A percentile compares a stretch with the other conserved stretches of the same genome.
phyloP scores from a whole-genome alignment of 2,797 vertebrate genomes.

The Pseudochaenichthys georgianus region DNA sequence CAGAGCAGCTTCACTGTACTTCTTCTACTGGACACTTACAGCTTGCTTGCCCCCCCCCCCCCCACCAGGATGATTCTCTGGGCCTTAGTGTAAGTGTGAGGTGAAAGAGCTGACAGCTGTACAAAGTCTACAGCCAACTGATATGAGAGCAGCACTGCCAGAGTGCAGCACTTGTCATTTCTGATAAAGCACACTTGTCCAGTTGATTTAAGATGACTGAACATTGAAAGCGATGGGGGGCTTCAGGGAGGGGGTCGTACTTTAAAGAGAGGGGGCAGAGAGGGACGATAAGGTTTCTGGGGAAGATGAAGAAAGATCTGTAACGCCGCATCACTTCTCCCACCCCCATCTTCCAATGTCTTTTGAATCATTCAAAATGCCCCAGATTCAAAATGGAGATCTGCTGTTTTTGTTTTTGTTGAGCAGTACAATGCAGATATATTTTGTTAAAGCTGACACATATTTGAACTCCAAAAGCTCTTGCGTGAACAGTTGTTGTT shows the following conservation, averaged over 20 bases:
- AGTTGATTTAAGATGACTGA: conserved; percentile 77
- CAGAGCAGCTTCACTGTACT: conserved; percentile 29
- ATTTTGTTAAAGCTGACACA: conserved; percentile 20
- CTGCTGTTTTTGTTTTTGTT: conserved; percentile 17
- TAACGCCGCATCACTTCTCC: conserved; percentile 32
- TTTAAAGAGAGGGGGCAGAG: conserved; percentile 38
- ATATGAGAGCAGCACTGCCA: conserved; percentile 70
- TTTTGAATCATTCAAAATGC: conserved; percentile 53
- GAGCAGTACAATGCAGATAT: conserved; percentile 26
- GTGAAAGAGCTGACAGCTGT: conserved; percentile 78
- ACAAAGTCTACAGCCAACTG: conserved; percentile 71
- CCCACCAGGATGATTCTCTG: conserved; percentile 53
- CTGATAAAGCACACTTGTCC: conserved; percentile 68
- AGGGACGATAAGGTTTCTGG: conserved; percentile 27
- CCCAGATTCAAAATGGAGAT: conserved; percentile 57
- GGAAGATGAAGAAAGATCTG: conserved; percentile 45
- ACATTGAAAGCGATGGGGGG: conserved; percentile 19
- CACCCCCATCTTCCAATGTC: conserved; percentile 31
- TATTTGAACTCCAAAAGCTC: conserved; percentile 28
- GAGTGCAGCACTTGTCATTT: conserved; percentile 77
- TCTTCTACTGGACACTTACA: conserved; percentile 29
- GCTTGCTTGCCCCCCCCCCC: conserved; percentile 14
- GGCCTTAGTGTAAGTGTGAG: conserved; percentile 63
- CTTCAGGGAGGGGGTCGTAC: conserved; percentile 15
- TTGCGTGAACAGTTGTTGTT: background rate